These are phyloP conservation scores for Pseudomyrmex cubaensis DNA, from an alignment of 1,140 invertebrate species.

Conservation along the genomic window DNA sequence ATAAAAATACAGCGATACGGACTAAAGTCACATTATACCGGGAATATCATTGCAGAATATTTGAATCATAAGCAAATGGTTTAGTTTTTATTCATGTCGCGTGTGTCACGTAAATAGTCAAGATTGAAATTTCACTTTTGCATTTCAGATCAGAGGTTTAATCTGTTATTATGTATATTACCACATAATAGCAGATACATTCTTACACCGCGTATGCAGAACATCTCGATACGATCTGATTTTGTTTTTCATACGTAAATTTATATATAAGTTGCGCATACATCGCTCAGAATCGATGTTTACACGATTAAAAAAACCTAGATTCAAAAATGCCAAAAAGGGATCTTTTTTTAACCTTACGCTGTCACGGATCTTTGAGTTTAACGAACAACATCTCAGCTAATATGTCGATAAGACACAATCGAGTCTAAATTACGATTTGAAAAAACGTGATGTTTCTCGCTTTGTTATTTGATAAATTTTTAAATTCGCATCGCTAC, in stretches of 20 bases:
- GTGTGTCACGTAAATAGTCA: background rate
- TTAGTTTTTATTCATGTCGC: background rate
- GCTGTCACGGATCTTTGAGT: background rate
- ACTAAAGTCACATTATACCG: background rate
- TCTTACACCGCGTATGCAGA: background rate
- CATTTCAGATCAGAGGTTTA: background rate
- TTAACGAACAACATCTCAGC: background rate
- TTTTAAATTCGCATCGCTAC: background rate
- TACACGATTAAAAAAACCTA: no score
- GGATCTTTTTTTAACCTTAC: background rate
- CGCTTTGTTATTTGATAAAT: slow-evolving; percentile 1
- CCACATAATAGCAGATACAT: background rate
- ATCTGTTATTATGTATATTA: slow-evolving; percentile 2
- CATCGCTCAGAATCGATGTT: no score
- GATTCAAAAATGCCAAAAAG: background rate
- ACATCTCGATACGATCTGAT: background rate
- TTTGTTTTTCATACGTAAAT: background rate
- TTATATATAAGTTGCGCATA: slow-evolving; percentile 4
- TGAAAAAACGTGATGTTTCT: slow-evolving; percentile 21
- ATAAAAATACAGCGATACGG: background rate
- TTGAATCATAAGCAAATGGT: background rate
- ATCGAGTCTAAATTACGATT: background rate
- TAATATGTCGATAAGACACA: slow-evolving; percentile 36
- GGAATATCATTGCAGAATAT: no score
- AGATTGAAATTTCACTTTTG: slow-evolving; percentile 1